Evolutionary conservation across 2,113 vertebrate genomes (phyloP).

Genomic region (Odocoileus hemionus): DNA sequence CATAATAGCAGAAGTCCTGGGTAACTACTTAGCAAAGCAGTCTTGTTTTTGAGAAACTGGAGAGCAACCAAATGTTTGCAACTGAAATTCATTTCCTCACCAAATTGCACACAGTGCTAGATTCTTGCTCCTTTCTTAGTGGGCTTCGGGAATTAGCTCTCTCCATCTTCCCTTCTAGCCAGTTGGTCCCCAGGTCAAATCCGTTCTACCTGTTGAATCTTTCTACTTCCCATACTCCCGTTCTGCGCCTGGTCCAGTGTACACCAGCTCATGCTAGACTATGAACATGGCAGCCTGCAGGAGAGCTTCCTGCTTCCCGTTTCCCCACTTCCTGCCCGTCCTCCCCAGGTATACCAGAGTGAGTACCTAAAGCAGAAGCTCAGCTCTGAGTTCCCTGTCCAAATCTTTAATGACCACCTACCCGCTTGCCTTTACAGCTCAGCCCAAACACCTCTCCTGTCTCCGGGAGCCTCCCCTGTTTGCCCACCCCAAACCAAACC

Average conservation of each 20-base stretch:
- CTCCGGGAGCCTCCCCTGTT: not conserved
- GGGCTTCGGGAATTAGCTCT: not conserved
- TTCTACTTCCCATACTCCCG: no score
- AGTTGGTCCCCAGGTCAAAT: not conserved
- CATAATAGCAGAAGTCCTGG: not conserved
- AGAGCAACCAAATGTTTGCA: not conserved
- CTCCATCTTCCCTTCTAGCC: not conserved
- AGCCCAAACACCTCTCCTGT: not conserved
- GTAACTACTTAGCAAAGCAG: not conserved
- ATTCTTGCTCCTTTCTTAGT: not conserved
- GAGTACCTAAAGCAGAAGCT: not conserved
- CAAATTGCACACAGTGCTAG: no score
- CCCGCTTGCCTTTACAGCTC: fast-evolving
- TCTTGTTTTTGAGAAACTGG: not conserved
- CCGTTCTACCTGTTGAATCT: not conserved
- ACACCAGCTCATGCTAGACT: not conserved
- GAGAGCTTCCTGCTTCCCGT: fast-evolving
- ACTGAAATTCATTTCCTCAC: not conserved
- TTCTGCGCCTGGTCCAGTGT: no score
- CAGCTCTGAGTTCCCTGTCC: not conserved
- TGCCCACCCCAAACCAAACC: not conserved
- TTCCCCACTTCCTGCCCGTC: fast-evolving
- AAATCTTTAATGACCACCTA: not conserved
- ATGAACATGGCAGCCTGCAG: fast-evolving
- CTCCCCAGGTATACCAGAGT: not conserved